Evolutionary conservation across 1,140 invertebrate genomes (phyloP).

Genomic region (Drosophila orena): DNA sequence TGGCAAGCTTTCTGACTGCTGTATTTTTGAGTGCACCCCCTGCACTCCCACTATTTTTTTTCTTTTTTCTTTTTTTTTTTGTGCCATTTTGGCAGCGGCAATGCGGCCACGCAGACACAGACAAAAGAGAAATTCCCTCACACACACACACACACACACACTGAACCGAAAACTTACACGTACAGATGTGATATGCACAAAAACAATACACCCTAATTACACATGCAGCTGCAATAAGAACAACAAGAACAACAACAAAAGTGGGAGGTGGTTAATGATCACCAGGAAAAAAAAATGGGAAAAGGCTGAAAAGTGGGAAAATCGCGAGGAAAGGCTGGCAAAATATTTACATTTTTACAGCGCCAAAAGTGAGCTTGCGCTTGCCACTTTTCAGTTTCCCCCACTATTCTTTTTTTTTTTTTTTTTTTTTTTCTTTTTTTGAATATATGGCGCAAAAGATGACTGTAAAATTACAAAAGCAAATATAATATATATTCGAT

Average conservation of each 20-base stretch:
- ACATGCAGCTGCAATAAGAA: conserved; percentile 31
- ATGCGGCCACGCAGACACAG: conserved; percentile 21
- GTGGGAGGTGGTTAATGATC: conserved; percentile 21
- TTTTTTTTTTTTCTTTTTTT: not conserved
- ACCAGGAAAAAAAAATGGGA: conserved; percentile 38
- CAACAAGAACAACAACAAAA: conserved; percentile 3
- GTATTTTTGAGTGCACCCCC: conserved; percentile 40
- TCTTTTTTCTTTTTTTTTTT: conserved; percentile 12
- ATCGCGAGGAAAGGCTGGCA: conserved; percentile 20
- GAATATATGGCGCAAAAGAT: conserved; percentile 58
- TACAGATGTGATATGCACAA: conserved; percentile 25
- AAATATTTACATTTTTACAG: conserved; percentile 69
- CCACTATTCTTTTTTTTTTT: not conserved
- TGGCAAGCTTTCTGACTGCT: conserved; percentile 35
- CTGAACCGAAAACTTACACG: not conserved
- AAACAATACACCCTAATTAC: conserved; percentile 47
- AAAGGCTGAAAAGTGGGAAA: conserved; percentile 14
- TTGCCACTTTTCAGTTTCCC: not conserved
- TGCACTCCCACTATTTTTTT: conserved; percentile 4
- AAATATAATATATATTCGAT: conserved; percentile 44
- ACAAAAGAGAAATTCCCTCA: not conserved
- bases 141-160: not conserved
- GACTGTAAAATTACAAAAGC: conserved; percentile 33
- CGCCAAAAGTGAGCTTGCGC: conserved; percentile 14
- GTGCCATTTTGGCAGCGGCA: conserved; percentile 41